phyloP scores from a whole-genome alignment of 1,140 invertebrate species.

The Arion vulgaris region DNA sequence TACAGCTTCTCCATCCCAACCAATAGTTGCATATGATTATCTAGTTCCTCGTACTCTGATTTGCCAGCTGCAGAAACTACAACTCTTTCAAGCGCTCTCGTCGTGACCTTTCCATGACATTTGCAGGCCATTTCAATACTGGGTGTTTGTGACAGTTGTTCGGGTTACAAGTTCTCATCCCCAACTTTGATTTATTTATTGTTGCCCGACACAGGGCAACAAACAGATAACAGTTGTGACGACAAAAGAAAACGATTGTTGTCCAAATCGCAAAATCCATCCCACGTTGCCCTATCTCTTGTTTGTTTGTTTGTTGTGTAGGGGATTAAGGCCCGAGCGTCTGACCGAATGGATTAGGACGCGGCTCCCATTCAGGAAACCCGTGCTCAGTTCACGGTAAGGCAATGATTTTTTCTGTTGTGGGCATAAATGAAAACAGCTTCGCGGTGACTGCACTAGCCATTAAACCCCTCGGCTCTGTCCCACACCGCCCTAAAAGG shows the following conservation, averaged over 20 bases:
- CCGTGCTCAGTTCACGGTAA: too few relatives aligned
- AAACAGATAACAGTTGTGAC: not conserved
- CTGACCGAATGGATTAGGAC: too few relatives aligned
- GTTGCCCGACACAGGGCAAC: not conserved
- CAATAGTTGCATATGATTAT: not conserved
- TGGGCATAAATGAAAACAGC: too few relatives aligned
- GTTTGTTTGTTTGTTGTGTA: too few relatives aligned
- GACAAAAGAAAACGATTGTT: too few relatives aligned
- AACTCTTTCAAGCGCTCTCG: not conserved
- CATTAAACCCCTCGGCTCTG: too few relatives aligned
- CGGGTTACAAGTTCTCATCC: not conserved
- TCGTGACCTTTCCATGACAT: not conserved
- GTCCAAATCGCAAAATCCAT: not conserved
- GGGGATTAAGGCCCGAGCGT: too few relatives aligned
- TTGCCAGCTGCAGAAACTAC: not conserved
- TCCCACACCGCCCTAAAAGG: too few relatives aligned
- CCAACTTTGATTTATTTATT: not conserved
- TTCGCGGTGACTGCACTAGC: too few relatives aligned
- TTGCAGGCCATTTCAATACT: not conserved
- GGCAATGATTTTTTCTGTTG: too few relatives aligned
- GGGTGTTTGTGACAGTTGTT: not conserved
- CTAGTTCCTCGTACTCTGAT: not conserved
- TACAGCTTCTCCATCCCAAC: not conserved
- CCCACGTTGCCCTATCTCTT: not conserved
- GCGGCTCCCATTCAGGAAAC: too few relatives aligned